Evolutionary conservation across 2,113 vertebrate species (phyloP).

Genomic region (Phocoena sinus): DNA sequence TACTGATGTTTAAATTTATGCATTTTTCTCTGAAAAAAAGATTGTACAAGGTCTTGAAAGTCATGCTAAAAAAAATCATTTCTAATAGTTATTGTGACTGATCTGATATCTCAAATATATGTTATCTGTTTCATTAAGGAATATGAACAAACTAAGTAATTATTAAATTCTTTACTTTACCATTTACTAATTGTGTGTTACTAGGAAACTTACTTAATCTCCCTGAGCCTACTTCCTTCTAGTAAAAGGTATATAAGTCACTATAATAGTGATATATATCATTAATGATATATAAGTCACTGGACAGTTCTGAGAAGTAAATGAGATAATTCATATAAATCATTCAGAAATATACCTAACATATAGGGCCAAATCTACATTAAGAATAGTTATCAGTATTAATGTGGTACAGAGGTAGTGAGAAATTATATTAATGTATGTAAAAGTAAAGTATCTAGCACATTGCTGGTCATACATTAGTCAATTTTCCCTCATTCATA

Average conservation of each 20-base stretch:
- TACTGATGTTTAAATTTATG: conserved; percentile 1
- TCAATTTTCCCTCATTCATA: not conserved
- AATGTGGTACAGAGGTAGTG: not conserved
- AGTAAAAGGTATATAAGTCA: not conserved
- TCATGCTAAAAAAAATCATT: not conserved
- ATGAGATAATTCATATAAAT: not conserved
- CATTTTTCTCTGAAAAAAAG: not conserved
- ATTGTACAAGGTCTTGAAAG: not conserved
- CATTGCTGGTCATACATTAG: not conserved
- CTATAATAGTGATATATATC: not conserved
- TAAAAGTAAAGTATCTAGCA: not conserved
- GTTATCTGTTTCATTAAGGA: not conserved
- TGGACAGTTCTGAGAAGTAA: not conserved
- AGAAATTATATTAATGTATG: not conserved
- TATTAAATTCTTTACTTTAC: not conserved
- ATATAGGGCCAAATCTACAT: not conserved
- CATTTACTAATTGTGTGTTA: not conserved
- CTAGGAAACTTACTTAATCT: not conserved
- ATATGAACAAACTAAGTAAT: not conserved
- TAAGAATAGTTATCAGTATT: conserved; percentile 2
- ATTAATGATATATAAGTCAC: not conserved
- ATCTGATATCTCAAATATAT: not conserved
- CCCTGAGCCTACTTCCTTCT: not conserved
- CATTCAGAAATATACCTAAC: not conserved
- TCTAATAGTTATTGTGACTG: not conserved